These are phyloP conservation scores for Adelphocoris suturalis DNA, from an alignment of 2,888 invertebrate genomes.

Conservation along the genomic window DNA sequence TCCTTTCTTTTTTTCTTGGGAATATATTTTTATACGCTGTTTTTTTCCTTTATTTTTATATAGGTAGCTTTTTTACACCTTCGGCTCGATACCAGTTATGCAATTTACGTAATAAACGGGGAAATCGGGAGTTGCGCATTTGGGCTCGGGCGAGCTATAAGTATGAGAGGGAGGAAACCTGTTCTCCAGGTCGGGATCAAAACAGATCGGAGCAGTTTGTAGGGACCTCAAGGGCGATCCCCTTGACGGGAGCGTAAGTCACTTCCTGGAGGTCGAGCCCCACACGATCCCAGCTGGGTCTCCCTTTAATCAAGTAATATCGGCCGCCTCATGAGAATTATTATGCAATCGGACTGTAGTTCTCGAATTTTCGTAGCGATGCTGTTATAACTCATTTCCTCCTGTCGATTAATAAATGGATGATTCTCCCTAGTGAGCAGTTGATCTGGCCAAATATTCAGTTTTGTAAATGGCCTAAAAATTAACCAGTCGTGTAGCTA, in stretches of 20 bases:
- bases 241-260: not conserved
- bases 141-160: not conserved
- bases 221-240: conserved; percentile 16
- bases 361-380: too few relatives aligned
- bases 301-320: conserved; percentile 9
- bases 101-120: conserved; percentile 6
- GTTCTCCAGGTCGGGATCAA: conserved; percentile 1
- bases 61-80: not conserved
- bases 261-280: conserved; percentile 38
- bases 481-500: too few relatives aligned
- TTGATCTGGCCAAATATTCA: too few relatives aligned
- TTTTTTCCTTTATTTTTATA: not conserved
- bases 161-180: not conserved
- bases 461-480: too few relatives aligned
- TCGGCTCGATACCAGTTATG: not conserved
- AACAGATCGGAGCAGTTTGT: conserved; percentile 3
- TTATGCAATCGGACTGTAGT: not conserved
- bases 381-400: too few relatives aligned
- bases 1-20: not conserved
- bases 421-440: too few relatives aligned
- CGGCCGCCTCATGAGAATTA: not conserved
- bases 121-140: conserved; percentile 1
- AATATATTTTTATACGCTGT: not conserved
- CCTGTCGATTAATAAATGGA: too few relatives aligned
- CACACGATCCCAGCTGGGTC: conserved; percentile 26